Conservation (phyloP, 1,140 invertebrate genomes). For the Globodera rostochiensis region DNA sequence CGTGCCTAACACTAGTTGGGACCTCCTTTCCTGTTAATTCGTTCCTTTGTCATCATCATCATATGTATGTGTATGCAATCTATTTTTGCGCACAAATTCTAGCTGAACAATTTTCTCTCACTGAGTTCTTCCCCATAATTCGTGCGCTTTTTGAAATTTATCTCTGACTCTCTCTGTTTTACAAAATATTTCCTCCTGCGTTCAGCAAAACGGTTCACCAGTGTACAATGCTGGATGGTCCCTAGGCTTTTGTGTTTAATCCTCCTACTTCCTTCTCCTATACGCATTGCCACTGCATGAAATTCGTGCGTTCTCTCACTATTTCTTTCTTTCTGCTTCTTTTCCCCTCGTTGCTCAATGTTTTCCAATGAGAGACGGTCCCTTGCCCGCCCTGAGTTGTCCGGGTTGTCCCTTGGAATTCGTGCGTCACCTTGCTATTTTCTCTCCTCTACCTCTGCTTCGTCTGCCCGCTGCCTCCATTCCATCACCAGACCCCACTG, state of each 20-base stretch:
- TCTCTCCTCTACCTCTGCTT: neutral
- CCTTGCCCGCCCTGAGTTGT: neutral
- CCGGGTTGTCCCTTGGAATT: neutral
- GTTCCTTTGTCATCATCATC: too few relatives aligned
- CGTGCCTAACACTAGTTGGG: too few relatives aligned
- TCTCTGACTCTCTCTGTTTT: neutral
- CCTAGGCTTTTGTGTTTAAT: neutral
- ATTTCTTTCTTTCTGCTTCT: neutral
- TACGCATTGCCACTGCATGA: too few relatives aligned
- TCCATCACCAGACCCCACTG: neutral
- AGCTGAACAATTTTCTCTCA: too few relatives aligned
- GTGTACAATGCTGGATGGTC: too few relatives aligned
- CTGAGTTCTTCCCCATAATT: neutral
- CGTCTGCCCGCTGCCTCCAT: neutral
- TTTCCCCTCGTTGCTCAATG: neutral
- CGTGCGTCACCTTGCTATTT: neutral
- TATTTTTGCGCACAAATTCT: too few relatives aligned
- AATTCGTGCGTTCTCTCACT: neutral
- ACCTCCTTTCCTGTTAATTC: too few relatives aligned
- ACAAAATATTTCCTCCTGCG: too few relatives aligned
- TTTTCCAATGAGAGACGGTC: neutral
- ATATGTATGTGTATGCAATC: too few relatives aligned
- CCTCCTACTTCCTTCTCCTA: neutral
- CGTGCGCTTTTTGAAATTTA: neutral
- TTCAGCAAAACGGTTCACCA: too few relatives aligned